Conservation (phyloP, 2,888 invertebrate genomes). For the Ochropleura plecta region DNA sequence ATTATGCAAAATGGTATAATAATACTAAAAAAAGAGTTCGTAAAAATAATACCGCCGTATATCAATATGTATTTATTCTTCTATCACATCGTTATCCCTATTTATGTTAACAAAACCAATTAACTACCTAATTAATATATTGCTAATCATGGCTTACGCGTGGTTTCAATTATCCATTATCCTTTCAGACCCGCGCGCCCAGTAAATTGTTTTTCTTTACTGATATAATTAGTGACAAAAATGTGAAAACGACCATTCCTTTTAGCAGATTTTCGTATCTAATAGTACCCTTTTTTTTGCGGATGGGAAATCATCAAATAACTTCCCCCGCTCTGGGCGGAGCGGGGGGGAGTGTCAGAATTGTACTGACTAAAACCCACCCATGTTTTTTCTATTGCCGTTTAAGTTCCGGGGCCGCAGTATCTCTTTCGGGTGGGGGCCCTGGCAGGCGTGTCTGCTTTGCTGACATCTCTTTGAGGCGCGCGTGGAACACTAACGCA, state of each 20-base stretch:
- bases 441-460: too few species aligned
- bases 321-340: too few species aligned
- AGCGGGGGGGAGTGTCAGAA: too few species aligned
- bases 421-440: too few species aligned
- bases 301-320: too few species aligned
- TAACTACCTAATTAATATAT: conserved; percentile 17
- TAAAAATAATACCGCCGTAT: background rate
- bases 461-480: too few species aligned
- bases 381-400: too few species aligned
- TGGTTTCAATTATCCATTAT: conserved; percentile 31
- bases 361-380: too few species aligned
- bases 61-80: too few species aligned
- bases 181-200: conserved; percentile 1
- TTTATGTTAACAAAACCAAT: conserved; percentile 12
- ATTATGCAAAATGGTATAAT: background rate
- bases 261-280: background rate
- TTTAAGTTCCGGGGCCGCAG: too few species aligned
- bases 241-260: background rate
- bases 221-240: conserved; percentile 15
- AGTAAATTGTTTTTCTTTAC: conserved; percentile 6
- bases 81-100: background rate
- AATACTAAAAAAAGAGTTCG: background rate
- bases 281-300: conserved; percentile 10
- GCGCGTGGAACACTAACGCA: background rate
- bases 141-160: conserved; percentile 11